phyloP scores from a whole-genome alignment of 2,888 invertebrate species.

The Drosophila stalkeri region DNA sequence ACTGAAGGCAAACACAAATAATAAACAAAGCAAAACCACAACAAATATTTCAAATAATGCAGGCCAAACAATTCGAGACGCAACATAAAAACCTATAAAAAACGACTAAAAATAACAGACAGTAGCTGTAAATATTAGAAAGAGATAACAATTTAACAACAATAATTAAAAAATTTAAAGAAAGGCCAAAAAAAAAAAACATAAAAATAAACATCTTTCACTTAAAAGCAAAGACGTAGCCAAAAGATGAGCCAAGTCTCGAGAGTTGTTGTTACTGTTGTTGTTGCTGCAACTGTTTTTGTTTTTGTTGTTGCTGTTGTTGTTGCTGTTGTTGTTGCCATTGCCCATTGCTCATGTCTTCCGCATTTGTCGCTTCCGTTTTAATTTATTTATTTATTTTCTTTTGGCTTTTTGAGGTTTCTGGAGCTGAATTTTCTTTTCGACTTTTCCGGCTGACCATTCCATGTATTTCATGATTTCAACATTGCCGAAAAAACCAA shows the following conservation, averaged over 20 bases:
- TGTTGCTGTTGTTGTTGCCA: background rate
- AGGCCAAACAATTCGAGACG: constrained; percentile 39
- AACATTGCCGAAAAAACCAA: constrained; percentile 26
- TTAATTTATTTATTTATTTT: constrained; percentile 19
- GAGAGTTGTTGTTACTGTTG: constrained; percentile 22
- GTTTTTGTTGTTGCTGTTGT: background rate
- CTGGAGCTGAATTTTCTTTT: constrained; percentile 38
- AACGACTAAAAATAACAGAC: constrained; percentile 11
- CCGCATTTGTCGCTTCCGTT: constrained; percentile 67
- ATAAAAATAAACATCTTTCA: constrained; percentile 57
- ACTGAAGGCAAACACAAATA: constrained; percentile 8
- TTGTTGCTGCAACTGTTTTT: constrained; percentile 1
- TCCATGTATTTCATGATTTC: constrained; percentile 36
- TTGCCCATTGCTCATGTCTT: constrained; percentile 38
- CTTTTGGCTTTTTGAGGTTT: constrained; percentile 19
- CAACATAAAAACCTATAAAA: constrained; percentile 64
- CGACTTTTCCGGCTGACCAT: constrained; percentile 53
- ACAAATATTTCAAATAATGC: constrained; percentile 37
- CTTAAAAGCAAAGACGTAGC: constrained; percentile 34
- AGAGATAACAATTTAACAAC: constrained; percentile 19
- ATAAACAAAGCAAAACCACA: constrained; percentile 19
- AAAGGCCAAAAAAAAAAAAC: constrained; percentile 10
- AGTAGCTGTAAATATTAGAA: constrained; percentile 1
- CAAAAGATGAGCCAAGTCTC: constrained; percentile 47
- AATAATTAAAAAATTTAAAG: constrained; percentile 10